Conservation (phyloP, 2,113 vertebrate species). For the Anguilla rostrata region DNA sequence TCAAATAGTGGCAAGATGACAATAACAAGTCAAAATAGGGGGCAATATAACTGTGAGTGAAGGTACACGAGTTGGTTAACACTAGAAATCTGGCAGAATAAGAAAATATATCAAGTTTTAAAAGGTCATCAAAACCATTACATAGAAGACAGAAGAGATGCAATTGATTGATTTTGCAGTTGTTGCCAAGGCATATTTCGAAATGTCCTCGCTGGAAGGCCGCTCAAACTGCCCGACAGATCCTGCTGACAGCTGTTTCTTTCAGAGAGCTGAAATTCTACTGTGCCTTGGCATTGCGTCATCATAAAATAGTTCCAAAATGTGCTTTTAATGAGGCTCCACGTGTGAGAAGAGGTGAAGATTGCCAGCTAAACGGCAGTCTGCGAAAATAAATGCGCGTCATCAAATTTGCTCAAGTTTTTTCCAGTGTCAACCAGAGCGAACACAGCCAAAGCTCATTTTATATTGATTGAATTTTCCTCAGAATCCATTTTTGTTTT, state of each 20-base stretch:
- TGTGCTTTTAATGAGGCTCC: neutral
- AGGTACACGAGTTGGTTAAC: neutral
- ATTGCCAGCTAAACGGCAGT: neutral
- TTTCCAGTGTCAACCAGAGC: neutral
- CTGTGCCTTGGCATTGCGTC: conserved; percentile 6
- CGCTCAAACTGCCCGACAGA: conserved; percentile 16
- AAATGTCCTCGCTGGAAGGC: neutral
- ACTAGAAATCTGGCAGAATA: neutral
- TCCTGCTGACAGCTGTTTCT: conserved; percentile 7
- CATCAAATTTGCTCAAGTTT: neutral
- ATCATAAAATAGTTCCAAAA: conserved; percentile 15
- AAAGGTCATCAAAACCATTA: neutral
- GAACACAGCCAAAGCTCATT: too few species aligned
- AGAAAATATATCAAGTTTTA: neutral
- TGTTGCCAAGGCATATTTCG: neutral
- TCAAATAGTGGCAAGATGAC: neutral
- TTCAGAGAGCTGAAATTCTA: neutral
- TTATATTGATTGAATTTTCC: too few species aligned
- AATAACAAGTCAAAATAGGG: neutral
- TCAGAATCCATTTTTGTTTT: too few species aligned
- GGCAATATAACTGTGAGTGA: neutral
- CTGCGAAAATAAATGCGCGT: neutral
- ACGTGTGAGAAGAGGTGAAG: neutral
- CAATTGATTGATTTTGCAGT: conserved; percentile 6
- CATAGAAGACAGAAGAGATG: neutral